phyloP scores from a whole-genome alignment of 30 jellyfish, hydroid and myxozoan species.

The Kudoa iwatai region DNA sequence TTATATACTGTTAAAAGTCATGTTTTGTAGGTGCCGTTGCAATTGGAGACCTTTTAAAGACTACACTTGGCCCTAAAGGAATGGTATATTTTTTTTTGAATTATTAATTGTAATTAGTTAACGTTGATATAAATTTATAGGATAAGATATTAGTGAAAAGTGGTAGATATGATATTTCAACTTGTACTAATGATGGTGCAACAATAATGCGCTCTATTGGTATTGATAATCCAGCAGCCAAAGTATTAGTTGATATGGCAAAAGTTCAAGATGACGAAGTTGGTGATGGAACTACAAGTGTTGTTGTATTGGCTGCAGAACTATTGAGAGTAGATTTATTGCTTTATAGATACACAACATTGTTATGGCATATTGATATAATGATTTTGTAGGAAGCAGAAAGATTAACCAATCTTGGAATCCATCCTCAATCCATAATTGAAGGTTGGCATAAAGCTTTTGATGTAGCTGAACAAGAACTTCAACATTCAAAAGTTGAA shows the following conservation, averaged over 20 bases:
- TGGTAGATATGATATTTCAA: neutral
- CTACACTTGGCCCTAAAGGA: slow-evolving; percentile 86
- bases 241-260: slow-evolving; percentile 56
- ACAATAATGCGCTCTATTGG: slow-evolving; percentile 52
- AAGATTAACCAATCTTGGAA: slow-evolving; percentile 22
- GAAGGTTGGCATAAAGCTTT: slow-evolving; percentile 43
- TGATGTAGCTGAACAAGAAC: slow-evolving; percentile 30
- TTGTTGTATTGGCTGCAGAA: slow-evolving; percentile 66
- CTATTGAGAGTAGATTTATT: slow-evolving; percentile 22
- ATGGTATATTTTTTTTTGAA: no score
- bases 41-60: slow-evolving; percentile 48
- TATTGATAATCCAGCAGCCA: slow-evolving; percentile 81
- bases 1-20: no score
- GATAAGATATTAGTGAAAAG: slow-evolving; percentile 1
- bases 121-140: no score
- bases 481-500: slow-evolving; percentile 19
- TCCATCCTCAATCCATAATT: slow-evolving; percentile 62
- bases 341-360: no score
- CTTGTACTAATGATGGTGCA: slow-evolving; percentile 82
- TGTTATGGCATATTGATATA: no score
- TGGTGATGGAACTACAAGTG: slow-evolving; percentile 93
- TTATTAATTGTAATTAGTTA: no score
- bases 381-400: no score
- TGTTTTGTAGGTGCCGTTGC: slow-evolving; percentile 79
- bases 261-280: slow-evolving; percentile 84